Conservation (phyloP, 2,113 vertebrate species). For the Pelodiscus sinensis region DNA sequence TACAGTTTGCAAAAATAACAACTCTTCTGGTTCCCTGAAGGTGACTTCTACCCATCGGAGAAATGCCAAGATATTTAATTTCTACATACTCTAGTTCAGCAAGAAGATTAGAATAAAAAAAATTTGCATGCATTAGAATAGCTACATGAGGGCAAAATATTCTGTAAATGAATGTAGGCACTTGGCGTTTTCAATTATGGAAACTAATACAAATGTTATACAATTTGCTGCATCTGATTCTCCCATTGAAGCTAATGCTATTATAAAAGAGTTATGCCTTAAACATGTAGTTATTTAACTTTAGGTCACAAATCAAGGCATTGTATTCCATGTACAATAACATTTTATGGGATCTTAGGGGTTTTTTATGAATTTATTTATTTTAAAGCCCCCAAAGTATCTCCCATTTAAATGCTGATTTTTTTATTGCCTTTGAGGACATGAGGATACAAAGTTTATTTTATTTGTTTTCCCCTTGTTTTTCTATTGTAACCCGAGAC, state of each 20-base stretch:
- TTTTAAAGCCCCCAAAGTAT: not conserved
- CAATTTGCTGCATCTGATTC: not conserved
- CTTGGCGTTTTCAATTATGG: slow-evolving; percentile 2
- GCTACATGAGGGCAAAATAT: slow-evolving; percentile 7
- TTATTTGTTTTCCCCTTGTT: slow-evolving; percentile 7
- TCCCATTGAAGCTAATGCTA: not conserved
- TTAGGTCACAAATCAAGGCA: slow-evolving; percentile 10
- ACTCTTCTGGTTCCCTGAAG: not conserved
- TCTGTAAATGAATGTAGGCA: slow-evolving; percentile 14
- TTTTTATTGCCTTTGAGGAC: not conserved
- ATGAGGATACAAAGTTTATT: not conserved
- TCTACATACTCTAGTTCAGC: not conserved
- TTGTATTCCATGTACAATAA: not conserved
- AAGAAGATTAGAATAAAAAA: not conserved
- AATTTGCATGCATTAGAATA: not conserved
- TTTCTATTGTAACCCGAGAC: slow-evolving; percentile 2
- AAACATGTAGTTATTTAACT: slow-evolving; percentile 21
- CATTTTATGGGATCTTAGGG: not conserved
- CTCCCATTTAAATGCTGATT: slow-evolving; percentile 23
- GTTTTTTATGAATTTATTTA: not conserved
- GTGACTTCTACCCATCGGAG: slow-evolving; percentile 14
- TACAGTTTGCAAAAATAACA: not conserved
- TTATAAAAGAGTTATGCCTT: slow-evolving; percentile 21
- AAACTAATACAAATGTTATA: slow-evolving; percentile 26
- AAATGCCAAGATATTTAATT: slow-evolving; percentile 30